Evolutionary conservation across 2,888 invertebrate species (phyloP), one percentile per base, ranked within the genome.

Genomic region (Folsomia candida): DNA sequence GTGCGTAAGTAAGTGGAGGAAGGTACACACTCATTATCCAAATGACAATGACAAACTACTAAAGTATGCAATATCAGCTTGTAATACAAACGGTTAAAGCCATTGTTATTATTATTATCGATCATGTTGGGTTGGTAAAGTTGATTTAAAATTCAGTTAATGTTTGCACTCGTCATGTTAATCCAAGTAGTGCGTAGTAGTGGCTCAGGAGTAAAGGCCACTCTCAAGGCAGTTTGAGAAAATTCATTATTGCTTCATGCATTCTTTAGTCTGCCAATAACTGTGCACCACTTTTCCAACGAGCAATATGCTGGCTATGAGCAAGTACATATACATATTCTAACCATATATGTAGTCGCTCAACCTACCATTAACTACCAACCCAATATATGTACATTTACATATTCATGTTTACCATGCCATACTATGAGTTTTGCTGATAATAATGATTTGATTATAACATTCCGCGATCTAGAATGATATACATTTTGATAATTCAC

Each of bases 141-240:
- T 54, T 54, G 20, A 22, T 22, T 6, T 54, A 54, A 54, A 20
- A 54, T 54, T 54, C 54, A 54, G 22, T 54, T 54, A 54, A 18
- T 54, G 54, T 54, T 54, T 54, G 54, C 54, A 54, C 20, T 54
- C 18, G 11, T 54, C 54, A 20, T 54, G n/a, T 54, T 54, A 54
- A 22, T 9, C 37, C 24, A 18, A 60, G 60, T 22, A n/a, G 6
- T 24, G 26, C 60, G 25, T 26, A 60, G 27, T 26, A 27, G 29
- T 62, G 62, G 14, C 28, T 62, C 25, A 64, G 22, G 26, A 24
- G 24, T 51, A 64, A 64, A 64, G 64, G 64, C 64, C 64, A 64
- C 20, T 47, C 64, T 64, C 64, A 64, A 64, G 64, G 64, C 25
- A 51, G 24, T 62, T 62, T 37, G 37, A 37, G 37, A 37, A 54